Percentiles rank a stretch among this genome's conserved stretches.
phyloP scores from a whole-genome alignment of 1,140 invertebrate genomes.

The Ostrea denselamellosa region DNA sequence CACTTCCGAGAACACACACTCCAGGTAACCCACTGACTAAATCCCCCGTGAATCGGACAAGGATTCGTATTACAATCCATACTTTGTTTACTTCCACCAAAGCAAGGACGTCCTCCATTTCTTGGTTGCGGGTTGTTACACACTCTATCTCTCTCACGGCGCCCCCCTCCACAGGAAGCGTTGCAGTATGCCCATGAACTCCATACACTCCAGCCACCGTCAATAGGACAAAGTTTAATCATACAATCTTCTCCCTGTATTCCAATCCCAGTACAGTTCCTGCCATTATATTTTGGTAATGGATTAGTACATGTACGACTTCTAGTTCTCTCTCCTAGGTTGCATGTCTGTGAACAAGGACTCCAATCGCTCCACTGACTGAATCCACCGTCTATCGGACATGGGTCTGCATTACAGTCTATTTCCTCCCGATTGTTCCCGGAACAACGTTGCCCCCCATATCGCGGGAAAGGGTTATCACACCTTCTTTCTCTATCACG shows the following conservation, averaged over 20 bases:
- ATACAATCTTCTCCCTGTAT: background rate
- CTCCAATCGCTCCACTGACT: conserved; percentile 43
- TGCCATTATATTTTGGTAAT: conserved; percentile 36
- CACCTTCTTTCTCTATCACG: background rate
- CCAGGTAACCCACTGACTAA: conserved; percentile 2
- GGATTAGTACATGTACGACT: conserved; percentile 41
- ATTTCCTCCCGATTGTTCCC: conserved; percentile 43
- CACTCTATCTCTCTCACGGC: background rate
- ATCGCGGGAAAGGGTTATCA: background rate
- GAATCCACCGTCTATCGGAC: conserved; percentile 45
- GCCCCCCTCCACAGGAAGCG: background rate
- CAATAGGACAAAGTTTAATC: background rate
- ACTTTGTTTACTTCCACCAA: background rate
- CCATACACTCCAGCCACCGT: background rate
- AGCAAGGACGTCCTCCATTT: background rate
- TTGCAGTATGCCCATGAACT: background rate
- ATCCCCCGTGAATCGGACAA: conserved; percentile 17
- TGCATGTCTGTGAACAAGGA: conserved; percentile 43
- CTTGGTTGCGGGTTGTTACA: background rate
- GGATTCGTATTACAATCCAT: background rate
- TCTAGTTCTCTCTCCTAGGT: background rate
- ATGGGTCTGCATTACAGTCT: background rate
- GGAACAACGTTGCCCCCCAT: conserved; percentile 10
- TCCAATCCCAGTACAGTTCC: conserved; percentile 31
- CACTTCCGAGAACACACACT: background rate